Evolutionary conservation across 2,797 vertebrate species (phyloP), one percentile per base, ranked within the genome.

Genomic region (Scolopax rusticola): DNA sequence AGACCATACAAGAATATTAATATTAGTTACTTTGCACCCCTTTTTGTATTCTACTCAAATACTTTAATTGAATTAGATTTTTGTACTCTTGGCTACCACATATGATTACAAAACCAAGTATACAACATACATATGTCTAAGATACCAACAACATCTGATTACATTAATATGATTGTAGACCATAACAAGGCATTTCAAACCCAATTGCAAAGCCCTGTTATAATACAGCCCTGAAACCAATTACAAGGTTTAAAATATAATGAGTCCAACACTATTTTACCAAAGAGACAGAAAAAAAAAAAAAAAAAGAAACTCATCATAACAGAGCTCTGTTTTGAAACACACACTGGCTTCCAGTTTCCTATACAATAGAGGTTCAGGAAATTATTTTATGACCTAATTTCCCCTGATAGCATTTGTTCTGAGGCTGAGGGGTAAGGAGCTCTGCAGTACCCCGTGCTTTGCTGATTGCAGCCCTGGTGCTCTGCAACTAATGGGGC

Each of bases 341-440:
- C 6, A 45, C 4, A 17, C 38, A 4, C 15, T 91, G 73, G 40
- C 63, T 96, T 94, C 28, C 67, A 84, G 51, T 86, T 88, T 74
- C 67, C 86, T 70, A 40, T 6, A 74, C 33, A 88, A 67, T 56
- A 69, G 28, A 82, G 43, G n/a, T 73, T 90, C 43, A 87, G 89
- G 83, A 96, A 94, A 94, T 94, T 86, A 82, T 93, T 90, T 95
- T 82, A 90, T 90, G 70, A 87, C 65, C 56, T 82, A 69, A 93
- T 90, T 95, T 95, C 59, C 91, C 61, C 25, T 1, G 15, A 67
- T 18, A 93, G 43, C 6, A 16, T 95, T 95, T 90, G 17, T 64
- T 90, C 63, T 82, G 67, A 94, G 61, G 33, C 28, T 82, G 47
- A 86, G 30, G 2, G 0, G 67, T 69, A 88, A 69, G 70, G 63